phyloP scores from a whole-genome alignment of 2,113 vertebrate genomes.

The Takifugu flavidus region DNA sequence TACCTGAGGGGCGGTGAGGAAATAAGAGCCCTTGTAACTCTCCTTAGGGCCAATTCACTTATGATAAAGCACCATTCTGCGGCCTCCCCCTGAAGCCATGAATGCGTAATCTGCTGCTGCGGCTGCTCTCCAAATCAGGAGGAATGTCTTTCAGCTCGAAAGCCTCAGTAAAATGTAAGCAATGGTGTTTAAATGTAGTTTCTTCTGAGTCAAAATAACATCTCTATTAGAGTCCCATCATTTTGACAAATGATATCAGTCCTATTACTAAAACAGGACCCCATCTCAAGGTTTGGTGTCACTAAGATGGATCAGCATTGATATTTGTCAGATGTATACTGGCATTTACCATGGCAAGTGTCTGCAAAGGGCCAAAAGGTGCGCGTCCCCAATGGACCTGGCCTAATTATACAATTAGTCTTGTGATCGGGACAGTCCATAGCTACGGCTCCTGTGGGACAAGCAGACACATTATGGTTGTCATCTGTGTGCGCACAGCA shows the following conservation, averaged over 20 bases:
- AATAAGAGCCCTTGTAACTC: slow-evolving; percentile 26
- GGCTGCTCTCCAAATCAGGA: slow-evolving; percentile 5
- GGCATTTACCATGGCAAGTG: slow-evolving; percentile 75
- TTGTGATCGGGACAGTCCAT: slow-evolving; percentile 73
- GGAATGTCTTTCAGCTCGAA: neutral
- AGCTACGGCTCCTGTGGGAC: slow-evolving; percentile 71
- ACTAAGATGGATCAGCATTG: slow-evolving; percentile 71
- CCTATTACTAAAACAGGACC: slow-evolving; percentile 38
- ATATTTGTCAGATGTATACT: slow-evolving; percentile 67
- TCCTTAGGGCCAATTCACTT: slow-evolving; percentile 34
- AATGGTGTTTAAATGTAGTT: no score
- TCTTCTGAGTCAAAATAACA: neutral
- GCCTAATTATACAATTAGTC: slow-evolving; percentile 82
- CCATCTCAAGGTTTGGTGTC: slow-evolving; percentile 56
- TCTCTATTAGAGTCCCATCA: neutral
- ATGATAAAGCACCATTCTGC: slow-evolving; percentile 28
- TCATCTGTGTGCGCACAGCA: slow-evolving; percentile 66
- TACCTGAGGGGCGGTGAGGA: slow-evolving; percentile 39
- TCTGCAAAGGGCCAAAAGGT: slow-evolving; percentile 72
- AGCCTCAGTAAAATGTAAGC: no score
- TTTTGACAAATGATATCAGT: slow-evolving; percentile 33
- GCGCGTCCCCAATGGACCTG: slow-evolving; percentile 67
- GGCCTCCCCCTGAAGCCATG: slow-evolving; percentile 37
- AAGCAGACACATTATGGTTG: slow-evolving; percentile 68
- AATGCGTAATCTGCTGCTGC: slow-evolving; percentile 32